These are phyloP conservation scores for Drosophila nannoptera DNA, from an alignment of 1,140 invertebrate genomes.

Conservation along the genomic window DNA sequence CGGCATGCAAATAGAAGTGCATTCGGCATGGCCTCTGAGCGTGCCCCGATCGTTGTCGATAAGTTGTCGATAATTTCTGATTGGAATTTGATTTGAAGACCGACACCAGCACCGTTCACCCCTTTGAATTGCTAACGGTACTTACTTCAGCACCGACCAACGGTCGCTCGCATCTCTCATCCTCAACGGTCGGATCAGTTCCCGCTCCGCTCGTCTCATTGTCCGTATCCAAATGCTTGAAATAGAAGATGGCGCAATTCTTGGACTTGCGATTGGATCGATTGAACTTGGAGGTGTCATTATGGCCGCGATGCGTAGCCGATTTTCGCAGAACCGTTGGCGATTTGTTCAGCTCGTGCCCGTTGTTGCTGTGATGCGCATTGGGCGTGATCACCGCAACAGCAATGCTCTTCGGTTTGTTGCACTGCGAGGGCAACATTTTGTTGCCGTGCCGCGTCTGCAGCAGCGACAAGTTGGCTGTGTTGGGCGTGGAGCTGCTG, in stretches of 20 bases:
- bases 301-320: constrained; percentile 79
- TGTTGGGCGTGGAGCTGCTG: constrained; percentile 29
- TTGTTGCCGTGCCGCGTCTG: constrained; percentile 48
- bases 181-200: constrained; percentile 56
- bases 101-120: background rate
- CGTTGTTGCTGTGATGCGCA: constrained; percentile 39
- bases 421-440: constrained; percentile 53
- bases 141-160: constrained; percentile 56
- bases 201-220: constrained; percentile 81
- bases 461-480: constrained; percentile 33
- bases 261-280: constrained; percentile 87
- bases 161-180: background rate
- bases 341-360: constrained; percentile 62
- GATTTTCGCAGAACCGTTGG: constrained; percentile 63
- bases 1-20: constrained; percentile 20
- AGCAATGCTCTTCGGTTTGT: constrained; percentile 67
- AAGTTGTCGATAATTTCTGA: constrained; percentile 26
- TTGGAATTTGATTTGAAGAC: constrained; percentile 2
- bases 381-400: constrained; percentile 74
- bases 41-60: constrained; percentile 13
- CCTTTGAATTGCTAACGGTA: constrained; percentile 57
- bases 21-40: constrained; percentile 4
- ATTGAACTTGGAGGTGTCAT: constrained; percentile 82
- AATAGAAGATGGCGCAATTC: constrained; percentile 90
- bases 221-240: constrained; percentile 90